Conservation (phyloP, 30 jellyfish, hydroid and myxozoan species). For the Cassiopea andromeda region DNA sequence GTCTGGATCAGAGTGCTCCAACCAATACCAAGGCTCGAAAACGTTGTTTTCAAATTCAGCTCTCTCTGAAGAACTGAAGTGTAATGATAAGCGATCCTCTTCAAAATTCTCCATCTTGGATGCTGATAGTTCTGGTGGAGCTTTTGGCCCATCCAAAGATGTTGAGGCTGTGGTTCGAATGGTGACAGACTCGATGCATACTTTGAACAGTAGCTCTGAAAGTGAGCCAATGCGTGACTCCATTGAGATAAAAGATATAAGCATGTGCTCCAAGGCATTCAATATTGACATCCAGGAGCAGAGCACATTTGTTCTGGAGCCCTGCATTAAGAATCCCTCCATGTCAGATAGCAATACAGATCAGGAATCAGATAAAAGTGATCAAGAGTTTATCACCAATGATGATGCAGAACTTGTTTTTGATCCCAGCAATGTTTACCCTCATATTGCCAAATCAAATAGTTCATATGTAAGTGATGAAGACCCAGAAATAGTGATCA, state of each 20-base stretch:
- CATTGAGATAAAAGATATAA: neutral
- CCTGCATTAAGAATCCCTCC: neutral
- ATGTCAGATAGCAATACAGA: slow-evolving; percentile 1
- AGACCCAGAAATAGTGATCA: neutral
- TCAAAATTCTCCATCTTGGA: neutral
- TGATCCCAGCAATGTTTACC: neutral
- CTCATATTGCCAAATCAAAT: neutral
- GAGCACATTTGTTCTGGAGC: neutral
- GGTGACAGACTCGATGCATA: neutral
- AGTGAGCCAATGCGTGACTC: neutral
- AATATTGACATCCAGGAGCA: neutral
- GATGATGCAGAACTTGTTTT: neutral
- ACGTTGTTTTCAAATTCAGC: slow-evolving; percentile 40
- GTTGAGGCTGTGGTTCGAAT: too few species aligned
- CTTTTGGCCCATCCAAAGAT: too few species aligned
- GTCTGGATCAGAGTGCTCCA: slow-evolving; percentile 4
- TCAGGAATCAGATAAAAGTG: slow-evolving; percentile 3
- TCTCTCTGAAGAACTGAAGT: neutral
- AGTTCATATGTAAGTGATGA: neutral
- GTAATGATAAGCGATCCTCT: neutral
- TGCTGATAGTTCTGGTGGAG: neutral
- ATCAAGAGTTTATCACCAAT: neutral
- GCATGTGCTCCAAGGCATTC: neutral
- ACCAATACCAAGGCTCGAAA: slow-evolving; percentile 12
- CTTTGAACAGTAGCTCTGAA: neutral